Conservation (phyloP, 2,888 invertebrate genomes). For the Scaptomyza flava region DNA sequence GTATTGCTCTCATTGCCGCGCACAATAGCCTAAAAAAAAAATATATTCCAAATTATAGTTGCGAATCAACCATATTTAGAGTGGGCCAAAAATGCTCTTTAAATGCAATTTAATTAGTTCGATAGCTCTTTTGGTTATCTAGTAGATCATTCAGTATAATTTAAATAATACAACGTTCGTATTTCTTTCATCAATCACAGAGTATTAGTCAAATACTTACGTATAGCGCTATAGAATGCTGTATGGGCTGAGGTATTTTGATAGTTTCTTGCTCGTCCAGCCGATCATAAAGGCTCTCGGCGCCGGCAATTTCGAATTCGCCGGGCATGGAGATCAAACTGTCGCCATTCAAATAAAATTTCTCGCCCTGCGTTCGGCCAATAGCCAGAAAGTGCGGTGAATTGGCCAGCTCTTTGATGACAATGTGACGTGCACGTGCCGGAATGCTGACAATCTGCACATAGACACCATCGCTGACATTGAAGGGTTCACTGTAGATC, state of each 20-base stretch:
- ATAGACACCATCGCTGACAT: constrained; percentile 87
- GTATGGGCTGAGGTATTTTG: constrained; percentile 92
- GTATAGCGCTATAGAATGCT: constrained; percentile 92
- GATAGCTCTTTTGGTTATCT: too few relatives aligned
- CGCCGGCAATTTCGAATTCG: constrained; percentile 92
- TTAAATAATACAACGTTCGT: too few relatives aligned
- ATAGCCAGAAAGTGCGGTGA: constrained; percentile 93
- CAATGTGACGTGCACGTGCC: constrained; percentile 91
- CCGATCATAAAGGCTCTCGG: constrained; percentile 91
- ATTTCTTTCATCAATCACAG: too few relatives aligned
- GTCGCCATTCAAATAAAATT: constrained; percentile 92
- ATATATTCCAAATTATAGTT: neutral
- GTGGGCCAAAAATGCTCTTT: too few relatives aligned
- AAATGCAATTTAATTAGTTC: too few relatives aligned
- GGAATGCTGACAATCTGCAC: constrained; percentile 89
- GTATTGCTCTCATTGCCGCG: constrained; percentile 91
- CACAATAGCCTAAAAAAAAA: constrained; percentile 87
- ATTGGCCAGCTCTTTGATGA: constrained; percentile 90
- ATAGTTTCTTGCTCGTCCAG: constrained; percentile 92
- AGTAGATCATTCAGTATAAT: too few relatives aligned
- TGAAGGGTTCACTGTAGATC: constrained; percentile 84
- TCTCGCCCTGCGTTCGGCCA: constrained; percentile 87
- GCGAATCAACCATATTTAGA: too few relatives aligned
- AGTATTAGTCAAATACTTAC: constrained; percentile 85
- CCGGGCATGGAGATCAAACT: constrained; percentile 90